Percentiles rank a stretch among this genome's conserved stretches.
phyloP scores from a whole-genome alignment of 1,140 invertebrate species.

The Hyles euphorbiae region DNA sequence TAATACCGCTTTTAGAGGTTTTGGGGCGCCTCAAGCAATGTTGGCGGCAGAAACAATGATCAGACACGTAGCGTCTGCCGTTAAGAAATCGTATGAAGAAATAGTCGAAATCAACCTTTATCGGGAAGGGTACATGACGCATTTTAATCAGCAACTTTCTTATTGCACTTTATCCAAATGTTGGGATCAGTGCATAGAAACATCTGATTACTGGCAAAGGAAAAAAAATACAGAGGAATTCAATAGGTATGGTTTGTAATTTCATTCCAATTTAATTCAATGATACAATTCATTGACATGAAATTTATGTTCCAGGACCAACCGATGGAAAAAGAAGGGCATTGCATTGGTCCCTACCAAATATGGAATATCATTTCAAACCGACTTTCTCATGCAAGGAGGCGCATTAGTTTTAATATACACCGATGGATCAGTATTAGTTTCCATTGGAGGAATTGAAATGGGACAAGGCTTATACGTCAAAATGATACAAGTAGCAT shows the following conservation, averaged over 20 bases:
- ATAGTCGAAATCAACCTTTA: slow-evolving; percentile 80
- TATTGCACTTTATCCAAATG: slow-evolving; percentile 82
- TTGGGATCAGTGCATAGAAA: slow-evolving; percentile 82
- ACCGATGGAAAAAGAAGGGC: slow-evolving; percentile 76
- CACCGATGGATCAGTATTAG: slow-evolving; percentile 78
- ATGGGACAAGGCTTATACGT: slow-evolving; percentile 84
- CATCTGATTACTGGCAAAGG: slow-evolving; percentile 77
- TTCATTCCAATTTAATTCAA: no score
- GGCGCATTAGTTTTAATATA: slow-evolving; percentile 78
- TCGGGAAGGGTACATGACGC: slow-evolving; percentile 82
- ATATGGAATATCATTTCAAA: slow-evolving; percentile 65
- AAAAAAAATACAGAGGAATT: slow-evolving; percentile 76
- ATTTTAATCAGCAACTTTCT: slow-evolving; percentile 80
- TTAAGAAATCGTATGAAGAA: slow-evolving; percentile 70
- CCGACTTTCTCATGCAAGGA: slow-evolving; percentile 54
- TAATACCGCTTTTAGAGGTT: slow-evolving; percentile 87
- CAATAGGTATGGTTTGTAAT: slow-evolving; percentile 74
- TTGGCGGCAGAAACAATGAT: slow-evolving; percentile 81
- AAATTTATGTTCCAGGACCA: slow-evolving; percentile 41
- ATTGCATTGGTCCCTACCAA: slow-evolving; percentile 71
- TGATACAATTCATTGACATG: no score
- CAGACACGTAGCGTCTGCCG: slow-evolving; percentile 77
- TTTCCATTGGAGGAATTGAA: slow-evolving; percentile 81
- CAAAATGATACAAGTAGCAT: slow-evolving; percentile 78
- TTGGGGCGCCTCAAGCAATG: slow-evolving; percentile 87